Percentiles rank a stretch among this genome's conserved stretches.
These are phyloP conservation scores for Eupleurogrammus muticus DNA, from an alignment of 2,797 vertebrate species.

Conservation along the genomic window DNA sequence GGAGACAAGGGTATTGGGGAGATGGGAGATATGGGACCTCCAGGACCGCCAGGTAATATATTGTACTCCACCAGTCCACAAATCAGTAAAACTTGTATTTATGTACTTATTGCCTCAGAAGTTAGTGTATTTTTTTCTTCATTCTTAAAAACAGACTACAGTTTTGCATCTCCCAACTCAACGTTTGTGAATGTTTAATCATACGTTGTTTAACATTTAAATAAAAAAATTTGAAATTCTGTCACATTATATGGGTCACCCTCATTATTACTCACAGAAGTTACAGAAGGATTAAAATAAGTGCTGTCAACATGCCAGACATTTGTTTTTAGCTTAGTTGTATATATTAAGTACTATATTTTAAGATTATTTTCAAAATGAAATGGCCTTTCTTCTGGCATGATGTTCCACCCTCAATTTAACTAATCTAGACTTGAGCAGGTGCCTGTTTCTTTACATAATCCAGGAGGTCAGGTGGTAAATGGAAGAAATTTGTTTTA, in stretches of 20 bases:
- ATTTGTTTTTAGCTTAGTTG: too few species aligned
- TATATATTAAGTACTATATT: too few species aligned
- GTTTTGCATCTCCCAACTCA: conserved; percentile 29
- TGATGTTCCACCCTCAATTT: too few species aligned
- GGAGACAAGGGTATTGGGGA: conserved; percentile 92
- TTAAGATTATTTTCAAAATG: too few species aligned
- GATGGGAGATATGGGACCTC: conserved; percentile 92
- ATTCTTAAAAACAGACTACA: conserved; percentile 17
- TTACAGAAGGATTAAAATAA: not conserved
- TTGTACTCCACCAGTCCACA: not conserved
- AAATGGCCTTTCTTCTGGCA: too few species aligned
- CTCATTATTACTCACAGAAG: not conserved
- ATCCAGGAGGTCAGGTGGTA: too few species aligned
- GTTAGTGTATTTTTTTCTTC: conserved; percentile 18
- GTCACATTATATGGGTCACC: conserved; percentile 10
- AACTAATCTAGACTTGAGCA: too few species aligned
- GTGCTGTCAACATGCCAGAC: not conserved
- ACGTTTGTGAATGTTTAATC: conserved; percentile 26
- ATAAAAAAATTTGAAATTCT: conserved; percentile 39
- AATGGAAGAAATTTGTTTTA: too few species aligned
- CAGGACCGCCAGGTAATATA: conserved; percentile 93
- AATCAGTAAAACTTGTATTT: not conserved
- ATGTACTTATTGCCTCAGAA: conserved; percentile 26
- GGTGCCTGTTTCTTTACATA: too few species aligned
- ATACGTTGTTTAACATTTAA: conserved; percentile 11